Base-by-base conservation (phyloP, 2,888 invertebrate genomes). In the Agrotis puta region DNA sequence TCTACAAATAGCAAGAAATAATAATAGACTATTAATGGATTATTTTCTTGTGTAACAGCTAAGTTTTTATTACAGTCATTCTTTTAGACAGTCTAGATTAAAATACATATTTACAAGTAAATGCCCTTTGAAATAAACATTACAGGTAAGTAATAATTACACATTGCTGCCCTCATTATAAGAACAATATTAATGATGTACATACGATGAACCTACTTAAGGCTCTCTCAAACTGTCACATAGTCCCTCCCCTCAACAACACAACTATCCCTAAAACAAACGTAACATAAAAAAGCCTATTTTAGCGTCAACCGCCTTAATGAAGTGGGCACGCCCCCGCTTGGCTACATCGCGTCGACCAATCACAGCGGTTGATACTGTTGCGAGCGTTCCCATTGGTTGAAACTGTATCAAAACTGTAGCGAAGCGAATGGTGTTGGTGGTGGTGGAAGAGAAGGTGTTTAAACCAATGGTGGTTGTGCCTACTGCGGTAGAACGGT, bases 301-400 rank as follows among this genome's bases (percentile, higher is more conserved):
- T 64, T 75, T 68, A 65, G 74, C 64, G 77, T 77, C 76, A 72
- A 63, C 62, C 77, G 64, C 78, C 70, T 77, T 88, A 89, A 90
- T 88, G 88, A 88, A 87, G 87, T 82, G 82, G 81, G 78, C 84
- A 83, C 85, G 85, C 83, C 83, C 81, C 64, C 78, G 66, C 83
- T 67, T 43, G 47, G 68, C 69, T 56, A 82, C 80, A 70, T 54
- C 75, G 69, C 64, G 70, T 75, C 77, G 57, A 69, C 90, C 88
- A 91, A 91, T 92, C 82, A 84, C 68, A 54, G 59, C 65, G 79
- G 73, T 85, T 51, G 88, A 71, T 81, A 87, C 90, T 74, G 88
- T 89, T 84, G 75, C 86, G 57, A 78, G 64, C 77, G 2, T n/a
- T 7, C 58, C 54, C 67, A 87, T 88, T 86, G 87, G 88, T 53